A percentile compares a stretch with the other conserved stretches of the same genome.
phyloP scores from a whole-genome alignment of 2,113 vertebrate species.

The Hemibagrus wyckioides region DNA sequence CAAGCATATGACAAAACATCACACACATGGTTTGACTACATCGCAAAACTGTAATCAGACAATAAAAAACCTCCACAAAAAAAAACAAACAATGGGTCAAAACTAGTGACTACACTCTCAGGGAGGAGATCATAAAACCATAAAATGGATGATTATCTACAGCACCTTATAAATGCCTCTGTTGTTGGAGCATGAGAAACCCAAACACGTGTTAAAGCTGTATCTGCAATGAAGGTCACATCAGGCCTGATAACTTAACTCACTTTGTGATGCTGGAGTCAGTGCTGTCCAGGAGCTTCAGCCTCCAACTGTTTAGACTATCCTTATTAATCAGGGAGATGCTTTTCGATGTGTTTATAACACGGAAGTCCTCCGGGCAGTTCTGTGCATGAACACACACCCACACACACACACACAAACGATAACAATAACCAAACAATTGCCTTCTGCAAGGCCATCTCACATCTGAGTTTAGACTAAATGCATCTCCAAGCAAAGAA shows the following conservation, averaged over 20 bases:
- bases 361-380: conserved; percentile 88
- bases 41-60: neutral
- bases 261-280: conserved; percentile 89
- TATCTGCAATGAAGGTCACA: neutral
- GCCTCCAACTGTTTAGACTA: conserved; percentile 87
- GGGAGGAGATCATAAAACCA: neutral
- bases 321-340: conserved; percentile 88
- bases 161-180: neutral
- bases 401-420: neutral
- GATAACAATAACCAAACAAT: conserved; percentile 27
- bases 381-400: neutral
- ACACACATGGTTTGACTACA: neutral
- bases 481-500: conserved; percentile 27
- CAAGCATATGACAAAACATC: neutral
- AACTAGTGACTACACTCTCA: neutral
- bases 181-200: neutral
- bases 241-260: conserved; percentile 51
- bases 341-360: conserved; percentile 81
- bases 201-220: neutral
- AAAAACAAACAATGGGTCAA: neutral
- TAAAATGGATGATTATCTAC: neutral
- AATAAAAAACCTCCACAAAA: neutral
- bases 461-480: conserved; percentile 24
- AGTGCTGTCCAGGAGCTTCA: conserved; percentile 86
- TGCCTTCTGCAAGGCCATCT: conserved; percentile 24